phyloP scores from a whole-genome alignment of 2,797 vertebrate species.

The Mareca strepera region DNA sequence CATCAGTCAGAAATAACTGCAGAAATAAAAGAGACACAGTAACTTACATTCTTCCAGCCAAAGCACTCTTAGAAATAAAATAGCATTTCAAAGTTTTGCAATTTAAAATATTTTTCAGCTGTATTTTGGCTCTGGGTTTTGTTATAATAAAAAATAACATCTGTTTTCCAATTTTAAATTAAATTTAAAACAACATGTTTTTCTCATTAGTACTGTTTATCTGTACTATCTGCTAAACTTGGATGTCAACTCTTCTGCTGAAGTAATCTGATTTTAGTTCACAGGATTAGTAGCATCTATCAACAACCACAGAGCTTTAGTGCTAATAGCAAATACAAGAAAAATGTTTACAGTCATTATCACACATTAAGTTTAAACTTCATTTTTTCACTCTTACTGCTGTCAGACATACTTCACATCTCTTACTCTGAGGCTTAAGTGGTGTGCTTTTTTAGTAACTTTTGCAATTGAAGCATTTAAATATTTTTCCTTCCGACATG shows the following conservation, averaged over 20 bases:
- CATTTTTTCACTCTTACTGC: neutral
- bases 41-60: neutral
- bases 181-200: constrained; percentile 63
- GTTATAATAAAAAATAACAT: constrained; percentile 54
- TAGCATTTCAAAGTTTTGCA: constrained; percentile 35
- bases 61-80: constrained; percentile 41
- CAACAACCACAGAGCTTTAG: constrained; percentile 22
- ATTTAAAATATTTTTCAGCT: constrained; percentile 54
- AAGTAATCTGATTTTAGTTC: constrained; percentile 56
- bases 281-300: constrained; percentile 54
- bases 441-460: neutral
- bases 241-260: constrained; percentile 60
- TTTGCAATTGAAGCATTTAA: neutral
- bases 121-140: constrained; percentile 35
- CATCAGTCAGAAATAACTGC: neutral
- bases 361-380: neutral
- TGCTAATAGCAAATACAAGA: neutral
- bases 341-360: constrained; percentile 28
- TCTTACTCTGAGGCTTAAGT: neutral
- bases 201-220: constrained; percentile 69
- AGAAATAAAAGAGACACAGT: neutral
- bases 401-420: neutral
- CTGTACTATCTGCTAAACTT: constrained; percentile 62
- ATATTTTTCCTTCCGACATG: neutral
- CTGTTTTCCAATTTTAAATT: constrained; percentile 65